Percentiles rank a stretch among this genome's conserved stretches.
Evolutionary conservation across 2,797 vertebrate species (phyloP).

Genomic region (Huso huso): DNA sequence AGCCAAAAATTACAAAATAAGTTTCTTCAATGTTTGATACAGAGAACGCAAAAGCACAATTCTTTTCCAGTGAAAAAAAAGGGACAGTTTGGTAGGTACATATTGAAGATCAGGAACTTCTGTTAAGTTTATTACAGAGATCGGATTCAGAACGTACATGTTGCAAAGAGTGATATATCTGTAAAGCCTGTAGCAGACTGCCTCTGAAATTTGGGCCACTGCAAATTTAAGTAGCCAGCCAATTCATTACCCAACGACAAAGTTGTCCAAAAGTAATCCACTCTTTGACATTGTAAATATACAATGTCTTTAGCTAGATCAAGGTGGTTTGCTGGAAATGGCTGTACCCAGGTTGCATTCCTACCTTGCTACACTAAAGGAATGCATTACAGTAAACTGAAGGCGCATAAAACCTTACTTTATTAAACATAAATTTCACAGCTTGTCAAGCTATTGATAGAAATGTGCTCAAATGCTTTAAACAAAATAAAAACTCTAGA

Average conservation of each 20-base stretch:
- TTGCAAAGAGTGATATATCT: slow-evolving; percentile 51
- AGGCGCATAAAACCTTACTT: slow-evolving; percentile 44
- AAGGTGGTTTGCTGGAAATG: slow-evolving; percentile 57
- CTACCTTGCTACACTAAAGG: slow-evolving; percentile 72
- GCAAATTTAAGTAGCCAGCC: slow-evolving; percentile 11
- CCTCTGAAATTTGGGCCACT: slow-evolving; percentile 3
- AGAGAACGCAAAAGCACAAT: slow-evolving; percentile 66
- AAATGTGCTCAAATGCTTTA: neutral
- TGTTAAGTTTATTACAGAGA: slow-evolving; percentile 47
- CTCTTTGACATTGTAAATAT: slow-evolving; percentile 33
- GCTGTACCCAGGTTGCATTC: slow-evolving; percentile 45
- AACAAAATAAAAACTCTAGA: neutral
- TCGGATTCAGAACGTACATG: slow-evolving; percentile 50
- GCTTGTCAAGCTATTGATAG: slow-evolving; percentile 54
- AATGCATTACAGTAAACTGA: slow-evolving; percentile 52
- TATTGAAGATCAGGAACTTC: slow-evolving; percentile 30
- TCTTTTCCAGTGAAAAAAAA: slow-evolving; percentile 59
- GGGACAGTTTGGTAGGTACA: slow-evolving; percentile 60
- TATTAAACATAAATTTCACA: slow-evolving; percentile 47
- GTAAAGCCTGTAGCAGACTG: slow-evolving; percentile 25
- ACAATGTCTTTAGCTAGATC: slow-evolving; percentile 61
- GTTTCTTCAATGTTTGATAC: slow-evolving; percentile 67
- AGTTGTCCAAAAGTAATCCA: slow-evolving; percentile 41
- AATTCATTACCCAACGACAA: slow-evolving; percentile 37
- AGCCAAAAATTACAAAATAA: slow-evolving; percentile 72